These are phyloP conservation scores for Rotaria magnacalcarata DNA, from an alignment of 2,888 invertebrate species.

Conservation along the genomic window DNA sequence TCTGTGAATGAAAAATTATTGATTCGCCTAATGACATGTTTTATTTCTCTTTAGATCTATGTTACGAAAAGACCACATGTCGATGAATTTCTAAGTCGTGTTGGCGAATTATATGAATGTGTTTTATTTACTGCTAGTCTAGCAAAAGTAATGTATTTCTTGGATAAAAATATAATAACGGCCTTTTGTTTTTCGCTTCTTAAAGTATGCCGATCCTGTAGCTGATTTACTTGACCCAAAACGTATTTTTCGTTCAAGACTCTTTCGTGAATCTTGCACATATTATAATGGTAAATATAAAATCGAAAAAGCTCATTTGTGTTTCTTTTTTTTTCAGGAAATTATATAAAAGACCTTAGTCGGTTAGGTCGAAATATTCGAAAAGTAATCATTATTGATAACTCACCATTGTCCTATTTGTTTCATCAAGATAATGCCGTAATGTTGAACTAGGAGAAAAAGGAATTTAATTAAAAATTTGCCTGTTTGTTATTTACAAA, in stretches of 20 bases:
- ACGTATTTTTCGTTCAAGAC: slow-evolving; percentile 81
- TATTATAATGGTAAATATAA: slow-evolving; percentile 77
- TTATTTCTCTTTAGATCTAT: slow-evolving; percentile 63
- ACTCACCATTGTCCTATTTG: slow-evolving; percentile 98
- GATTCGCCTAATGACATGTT: too few relatives aligned
- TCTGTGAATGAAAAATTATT: too few relatives aligned
- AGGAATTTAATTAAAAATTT: background rate
- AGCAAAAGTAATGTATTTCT: slow-evolving; percentile 69
- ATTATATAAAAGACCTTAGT: slow-evolving; percentile 73
- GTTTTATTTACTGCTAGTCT: slow-evolving; percentile 97
- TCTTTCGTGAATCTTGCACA: slow-evolving; percentile 99
- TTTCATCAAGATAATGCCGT: slow-evolving; percentile 99
- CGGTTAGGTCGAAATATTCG: slow-evolving; percentile 90
- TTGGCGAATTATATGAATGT: slow-evolving; percentile 97
- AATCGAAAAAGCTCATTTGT: background rate
- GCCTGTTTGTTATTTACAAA: background rate
- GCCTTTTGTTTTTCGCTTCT: slow-evolving; percentile 34
- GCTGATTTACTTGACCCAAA: slow-evolving; percentile 94
- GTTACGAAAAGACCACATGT: slow-evolving; percentile 98
- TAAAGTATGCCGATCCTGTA: slow-evolving; percentile 93
- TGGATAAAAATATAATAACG: background rate
- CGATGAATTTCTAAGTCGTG: slow-evolving; percentile 92
- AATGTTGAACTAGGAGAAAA: background rate
- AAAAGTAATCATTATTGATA: slow-evolving; percentile 95
- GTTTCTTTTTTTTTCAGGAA: background rate